These are phyloP conservation scores for Beroe forskalii DNA, from an alignment of 37 sponge, comb jelly and placozoan species.

Conservation along the genomic window DNA sequence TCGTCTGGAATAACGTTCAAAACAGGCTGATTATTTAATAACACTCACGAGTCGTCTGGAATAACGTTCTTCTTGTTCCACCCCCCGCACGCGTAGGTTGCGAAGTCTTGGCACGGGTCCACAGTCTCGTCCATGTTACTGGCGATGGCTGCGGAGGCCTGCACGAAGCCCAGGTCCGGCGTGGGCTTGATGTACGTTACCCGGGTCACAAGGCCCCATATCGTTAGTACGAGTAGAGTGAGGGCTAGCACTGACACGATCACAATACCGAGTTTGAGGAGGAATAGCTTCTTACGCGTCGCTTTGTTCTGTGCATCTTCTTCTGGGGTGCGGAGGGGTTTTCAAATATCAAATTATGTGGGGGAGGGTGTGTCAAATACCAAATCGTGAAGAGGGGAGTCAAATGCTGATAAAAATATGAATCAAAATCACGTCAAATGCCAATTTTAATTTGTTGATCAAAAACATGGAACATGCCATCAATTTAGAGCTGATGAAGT, in stretches of 20 bases:
- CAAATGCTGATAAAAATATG: too few species aligned
- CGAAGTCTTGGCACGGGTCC: slow-evolving; percentile 80
- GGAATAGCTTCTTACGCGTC: not conserved
- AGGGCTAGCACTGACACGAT: not conserved
- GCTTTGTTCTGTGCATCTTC: not conserved
- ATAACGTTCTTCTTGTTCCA: slow-evolving; percentile 71
- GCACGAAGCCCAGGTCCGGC: slow-evolving; percentile 64
- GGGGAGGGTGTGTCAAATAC: too few species aligned
- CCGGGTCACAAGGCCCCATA: not conserved
- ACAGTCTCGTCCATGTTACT: slow-evolving; percentile 68
- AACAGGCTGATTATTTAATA: too few species aligned
- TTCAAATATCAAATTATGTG: too few species aligned
- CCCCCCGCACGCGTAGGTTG: slow-evolving; percentile 78
- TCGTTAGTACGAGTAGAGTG: not conserved
- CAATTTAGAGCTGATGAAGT: too few species aligned
- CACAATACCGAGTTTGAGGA: not conserved
- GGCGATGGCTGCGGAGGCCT: slow-evolving; percentile 67
- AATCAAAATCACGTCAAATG: too few species aligned
- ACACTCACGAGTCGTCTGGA: slow-evolving; percentile 69
- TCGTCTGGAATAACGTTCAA: too few species aligned
- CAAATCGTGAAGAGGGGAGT: too few species aligned
- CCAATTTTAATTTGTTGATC: too few species aligned
- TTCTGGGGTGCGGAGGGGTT: too few species aligned
- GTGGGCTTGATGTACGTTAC: not conserved
- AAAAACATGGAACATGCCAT: too few species aligned